Evolutionary conservation across 1,140 invertebrate genomes (phyloP), one percentile per base, ranked within the genome.

Genomic region (Metopolophium dirhodum): DNA sequence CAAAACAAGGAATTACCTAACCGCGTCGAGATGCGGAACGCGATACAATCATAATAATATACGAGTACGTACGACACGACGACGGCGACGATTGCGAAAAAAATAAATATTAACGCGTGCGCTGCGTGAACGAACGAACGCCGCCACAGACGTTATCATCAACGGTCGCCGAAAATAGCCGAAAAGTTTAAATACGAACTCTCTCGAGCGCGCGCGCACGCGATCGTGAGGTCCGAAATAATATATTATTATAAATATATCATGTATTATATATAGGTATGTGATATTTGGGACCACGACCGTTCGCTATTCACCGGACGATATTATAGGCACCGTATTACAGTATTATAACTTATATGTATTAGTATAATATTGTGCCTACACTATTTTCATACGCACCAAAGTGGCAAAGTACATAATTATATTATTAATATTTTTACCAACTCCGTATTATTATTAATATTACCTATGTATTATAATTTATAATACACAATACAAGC

Each of bases 81-180:
- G 30, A 26, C 41, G 37, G 1, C 3, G 85, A 47, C 45, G 41
- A 86, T 86, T 47, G 85, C 85, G 45, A 86, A 86, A 86, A 26
- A 18, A 45, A 30, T 41, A 26, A 30, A 45, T 45, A 30, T 18
- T 18, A 47, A 30, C 26, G 3, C 85, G 45, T 4, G 85, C 26
- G 41, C 11, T 30, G 26, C 85, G 85, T 18, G 61, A 77, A 77
- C 61, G 26, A 68, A 68, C 9, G n/a, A n/a, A 77, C 41, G 85
- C 85, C 23, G 85, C 41, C 23, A 47, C 41, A 20, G 14, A 77
- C 61, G 61, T 77, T 77, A 77, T 86, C 26, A 26, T 86, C 85
- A 11, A 85, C 23, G 37, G 85, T 45, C 26, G 85, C 85, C 85
- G 85, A 45, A 86, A 86, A 86, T 86, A 86, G 85, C 85, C 61